Evolutionary conservation across 2,888 invertebrate species (phyloP), one percentile per base, ranked within the genome.

Genomic region (Celastrina argiolus): DNA sequence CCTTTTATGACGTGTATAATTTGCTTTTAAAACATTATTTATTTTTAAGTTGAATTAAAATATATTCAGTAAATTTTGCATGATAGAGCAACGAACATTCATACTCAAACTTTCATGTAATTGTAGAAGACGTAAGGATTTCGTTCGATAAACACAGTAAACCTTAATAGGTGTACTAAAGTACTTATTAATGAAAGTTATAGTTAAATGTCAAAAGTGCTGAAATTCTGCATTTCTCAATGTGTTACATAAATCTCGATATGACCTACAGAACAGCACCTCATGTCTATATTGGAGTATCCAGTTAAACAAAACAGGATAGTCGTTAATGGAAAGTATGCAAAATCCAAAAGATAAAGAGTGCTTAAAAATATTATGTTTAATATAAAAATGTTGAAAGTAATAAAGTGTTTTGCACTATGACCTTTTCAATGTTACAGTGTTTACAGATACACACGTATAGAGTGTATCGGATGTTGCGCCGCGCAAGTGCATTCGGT

Each of bases 381-480:
- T 51, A 22, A 1, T 26, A 51, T 51, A 22, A 51, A 51, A 51
- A 2, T 26, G 22, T 26, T 22, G 14, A 51, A 22, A 51, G 12
- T 16, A 51, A 12, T 26, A 26, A 12, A 51, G 51, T 51, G 22
- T 61, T 28, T 39, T 39, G 31, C 65, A 59, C 58, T 41, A 31
- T 59, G 65, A 65, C 65, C 65, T 65, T 65, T 65, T 14, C 65
- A 65, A 41, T 58, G 65, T 65, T 65, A 58, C 58, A 31, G 56
- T 65, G 65, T 65, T 65, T 65, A 65, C 65, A 65, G 18, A 51
- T 51, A 42, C 18, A 28, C 56, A 41, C 12, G 28, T 31, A 36
- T 34, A 16, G 16, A 31, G 2, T 31, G 65, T 28, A 6, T 64
- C 18, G 16, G 16, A 28, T 31, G 31, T 42, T 45, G 12, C 2